Conservation (phyloP, 2,888 invertebrate genomes). For the Cephalotes varians region DNA sequence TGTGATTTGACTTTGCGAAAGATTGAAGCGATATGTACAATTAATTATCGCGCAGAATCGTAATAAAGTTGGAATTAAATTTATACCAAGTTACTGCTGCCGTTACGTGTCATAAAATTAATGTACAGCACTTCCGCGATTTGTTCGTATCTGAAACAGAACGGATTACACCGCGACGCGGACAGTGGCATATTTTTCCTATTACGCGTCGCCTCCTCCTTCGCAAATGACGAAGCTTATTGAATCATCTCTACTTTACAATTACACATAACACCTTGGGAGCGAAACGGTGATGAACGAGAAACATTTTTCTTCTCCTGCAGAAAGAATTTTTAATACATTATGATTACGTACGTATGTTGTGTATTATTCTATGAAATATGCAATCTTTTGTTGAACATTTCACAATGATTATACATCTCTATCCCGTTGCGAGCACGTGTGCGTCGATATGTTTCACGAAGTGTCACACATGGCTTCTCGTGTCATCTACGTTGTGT, state of each 20-base stretch:
- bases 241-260: constrained; percentile 23
- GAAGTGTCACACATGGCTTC: neutral
- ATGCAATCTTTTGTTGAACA: constrained; percentile 18
- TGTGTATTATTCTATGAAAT: constrained; percentile 11
- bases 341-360: neutral
- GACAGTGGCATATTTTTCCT: constrained; percentile 9
- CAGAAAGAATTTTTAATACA: neutral
- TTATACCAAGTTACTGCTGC: neutral
- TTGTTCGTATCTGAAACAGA: neutral
- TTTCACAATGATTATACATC: neutral
- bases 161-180: neutral
- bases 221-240: constrained; percentile 31
- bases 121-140: neutral
- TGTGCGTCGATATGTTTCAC: neutral
- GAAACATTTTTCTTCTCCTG: neutral
- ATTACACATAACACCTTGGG: constrained; percentile 24
- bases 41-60: neutral
- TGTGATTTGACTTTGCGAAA: neutral
- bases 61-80: neutral
- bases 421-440: neutral
- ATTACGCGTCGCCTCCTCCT: constrained; percentile 12
- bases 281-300: neutral
- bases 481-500: neutral
- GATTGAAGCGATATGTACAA: neutral
- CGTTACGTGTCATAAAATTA: neutral